Conservation (phyloP, 2,888 invertebrate genomes). For the Drosophila falleni region DNA sequence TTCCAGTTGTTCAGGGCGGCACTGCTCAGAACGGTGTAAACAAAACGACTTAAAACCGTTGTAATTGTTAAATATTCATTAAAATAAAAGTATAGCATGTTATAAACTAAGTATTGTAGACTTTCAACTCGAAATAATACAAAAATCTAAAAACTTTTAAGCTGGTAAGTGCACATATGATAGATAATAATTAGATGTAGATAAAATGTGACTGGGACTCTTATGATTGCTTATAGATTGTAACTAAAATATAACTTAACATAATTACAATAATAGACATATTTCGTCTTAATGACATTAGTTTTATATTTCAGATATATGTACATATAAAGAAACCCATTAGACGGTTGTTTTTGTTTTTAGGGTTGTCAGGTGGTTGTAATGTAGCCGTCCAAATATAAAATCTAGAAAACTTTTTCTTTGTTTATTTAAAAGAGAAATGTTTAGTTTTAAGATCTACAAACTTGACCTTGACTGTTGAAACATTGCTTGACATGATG, state of each 20-base stretch:
- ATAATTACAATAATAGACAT: slow-evolving; percentile 1
- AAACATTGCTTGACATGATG: neutral
- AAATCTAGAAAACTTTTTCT: neutral
- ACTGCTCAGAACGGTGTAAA: slow-evolving; percentile 54
- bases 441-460: neutral
- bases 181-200: neutral
- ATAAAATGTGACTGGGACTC: neutral
- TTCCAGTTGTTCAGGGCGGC: slow-evolving; percentile 52
- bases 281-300: neutral
- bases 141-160: neutral
- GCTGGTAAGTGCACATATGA: slow-evolving; percentile 15
- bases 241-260: slow-evolving; percentile 4
- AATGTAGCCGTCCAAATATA: neutral
- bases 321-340: slow-evolving; percentile 10
- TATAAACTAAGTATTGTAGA: neutral
- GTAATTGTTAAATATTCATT: slow-evolving; percentile 25
- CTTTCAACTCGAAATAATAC: neutral
- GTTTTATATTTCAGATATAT: slow-evolving; percentile 19
- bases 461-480: neutral
- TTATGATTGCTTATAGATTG: slow-evolving; percentile 17
- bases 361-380: slow-evolving; percentile 67
- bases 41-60: slow-evolving; percentile 48
- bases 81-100: slow-evolving; percentile 1
- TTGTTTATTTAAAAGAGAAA: neutral
- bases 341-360: slow-evolving; percentile 27